Evolutionary conservation across 2,888 invertebrate species (phyloP).

Genomic region (Nemoura dubitans): DNA sequence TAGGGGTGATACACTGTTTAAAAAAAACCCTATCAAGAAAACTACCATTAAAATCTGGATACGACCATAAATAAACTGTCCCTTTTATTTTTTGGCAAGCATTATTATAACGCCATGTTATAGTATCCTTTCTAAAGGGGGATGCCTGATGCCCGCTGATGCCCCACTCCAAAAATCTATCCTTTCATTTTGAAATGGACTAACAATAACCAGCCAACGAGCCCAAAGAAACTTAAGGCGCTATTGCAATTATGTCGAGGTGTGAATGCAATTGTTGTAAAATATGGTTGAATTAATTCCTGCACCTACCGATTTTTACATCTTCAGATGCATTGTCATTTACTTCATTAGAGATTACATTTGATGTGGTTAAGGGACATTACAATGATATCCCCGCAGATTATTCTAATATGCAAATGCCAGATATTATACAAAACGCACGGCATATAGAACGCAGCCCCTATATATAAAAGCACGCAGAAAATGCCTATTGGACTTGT

Average conservation of each 20-base stretch:
- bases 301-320: conserved; percentile 28
- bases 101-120: conserved; percentile 40
- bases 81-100: conserved; percentile 51
- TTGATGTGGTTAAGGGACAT: conserved; percentile 32
- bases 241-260: conserved; percentile 31
- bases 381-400: conserved; percentile 31
- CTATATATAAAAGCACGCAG: conserved; percentile 25
- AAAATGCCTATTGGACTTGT: conserved; percentile 10
- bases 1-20: conserved; percentile 43
- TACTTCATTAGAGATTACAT: conserved; percentile 31
- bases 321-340: not conserved
- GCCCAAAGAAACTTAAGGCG: conserved; percentile 34
- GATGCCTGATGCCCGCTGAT: not conserved
- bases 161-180: conserved; percentile 8
- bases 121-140: conserved; percentile 31
- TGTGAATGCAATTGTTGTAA: conserved; percentile 29
- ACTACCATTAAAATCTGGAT: conserved; percentile 41
- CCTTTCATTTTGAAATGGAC: conserved; percentile 1
- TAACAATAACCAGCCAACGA: conserved; percentile 36
- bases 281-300: conserved; percentile 14
- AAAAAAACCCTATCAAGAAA: conserved; percentile 31
- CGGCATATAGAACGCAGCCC: not conserved
- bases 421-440: not conserved
- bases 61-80: conserved; percentile 50
- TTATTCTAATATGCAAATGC: conserved; percentile 31